Base-by-base conservation (phyloP, 1,140 invertebrate genomes). In the Pseudomyrmex gracilis region DNA sequence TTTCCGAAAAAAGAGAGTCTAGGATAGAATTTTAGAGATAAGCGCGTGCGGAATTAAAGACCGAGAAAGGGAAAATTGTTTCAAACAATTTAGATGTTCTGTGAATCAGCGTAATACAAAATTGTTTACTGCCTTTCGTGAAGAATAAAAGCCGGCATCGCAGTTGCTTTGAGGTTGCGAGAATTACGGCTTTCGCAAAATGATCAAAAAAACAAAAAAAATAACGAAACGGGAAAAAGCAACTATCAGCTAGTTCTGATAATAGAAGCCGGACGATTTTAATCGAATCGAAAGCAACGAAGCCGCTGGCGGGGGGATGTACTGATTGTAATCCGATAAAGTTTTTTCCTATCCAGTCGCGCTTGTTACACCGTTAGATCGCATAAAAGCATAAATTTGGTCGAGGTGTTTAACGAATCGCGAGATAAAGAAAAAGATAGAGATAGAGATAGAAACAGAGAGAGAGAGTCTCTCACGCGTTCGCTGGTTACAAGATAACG, bases 311-410 rank as follows among this genome's bases (percentile, higher is more conserved):
- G 60, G 49, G 70, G 70, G 60, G 47, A 58, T 82, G 55, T 63
- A 47, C 70, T 73, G 67, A 74, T 82, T 82, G 71, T 82, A 82
- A 82, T 73, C 71, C 78, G 78, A 82, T 82, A 82, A 82, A 82
- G 47, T 82, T 61, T 74, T 34, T 34, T 34, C 34, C 5, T 34
- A 4, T 5, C 34, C 78, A 47, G 34, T 60, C 64, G 47, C 20
- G 74, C 76, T 64, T 68, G 85, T 85, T 86, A 86, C 76, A 73
- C 73, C 63, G 83, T 74, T 45, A 67, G 57, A 84, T 58, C 83
- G 74, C 84, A 85, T 83, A 86, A 84, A 34, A 87, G 83, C 83
- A 83, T 84, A 87, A 87, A 87, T 87, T 87, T 82, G 86, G 58
- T 7, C 51, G 61, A 34, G 34, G 60, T 84, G 57, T 84, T 77